Base-by-base conservation (phyloP, 2,888 invertebrate genomes). In the Alloscopus bannaensis region DNA sequence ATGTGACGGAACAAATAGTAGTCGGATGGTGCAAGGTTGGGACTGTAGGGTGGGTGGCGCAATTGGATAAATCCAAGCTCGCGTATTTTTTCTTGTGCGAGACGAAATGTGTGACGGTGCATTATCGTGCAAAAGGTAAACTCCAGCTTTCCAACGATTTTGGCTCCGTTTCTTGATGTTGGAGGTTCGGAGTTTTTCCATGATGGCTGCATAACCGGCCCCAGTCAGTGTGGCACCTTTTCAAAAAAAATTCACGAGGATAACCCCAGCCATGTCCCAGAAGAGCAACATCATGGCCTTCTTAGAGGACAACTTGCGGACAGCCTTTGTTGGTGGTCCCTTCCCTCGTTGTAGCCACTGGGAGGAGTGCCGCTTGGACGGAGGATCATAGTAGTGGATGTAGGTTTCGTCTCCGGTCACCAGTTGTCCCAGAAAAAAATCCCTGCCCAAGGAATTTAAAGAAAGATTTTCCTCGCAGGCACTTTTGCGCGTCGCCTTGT, bases 351-450 rank as follows among this genome's bases (percentile, higher is more conserved):
- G 1, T 1, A 45, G 47, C 60, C 68, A 76, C 4, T 76, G 68
- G 28, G 65, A 40, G 6, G 47, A 59, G 40, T 66, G 65, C 28
- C 29, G 40, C 65, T 76, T 68, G 0, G 68, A 24, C 47, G 57
- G 60, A 3, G 36, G 22, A 16, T 76, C 76, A 66, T 59, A 76
- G 13, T 40, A 45, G 31, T 76, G 66, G 22, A 76, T n/a, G 36
- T 66, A 66, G 1, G 47, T 52, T 73, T 73, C 73, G 40, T 73
- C 73, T 20, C 73, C 73, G 1, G 73, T 73, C 28, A 73, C 73
- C 11, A 73, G 13, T 64, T 73, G 50, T 1, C 69, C 57, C 0
- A 40, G 22, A 55, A 65, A 65, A 65, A 52, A 64, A 31, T 73
- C 55, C n/a, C 28, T 18, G 8, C 55, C 73, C 59, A 20, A 2